Conservation (phyloP, 2,113 vertebrate species). For the Paramormyrops kingsleyae region DNA sequence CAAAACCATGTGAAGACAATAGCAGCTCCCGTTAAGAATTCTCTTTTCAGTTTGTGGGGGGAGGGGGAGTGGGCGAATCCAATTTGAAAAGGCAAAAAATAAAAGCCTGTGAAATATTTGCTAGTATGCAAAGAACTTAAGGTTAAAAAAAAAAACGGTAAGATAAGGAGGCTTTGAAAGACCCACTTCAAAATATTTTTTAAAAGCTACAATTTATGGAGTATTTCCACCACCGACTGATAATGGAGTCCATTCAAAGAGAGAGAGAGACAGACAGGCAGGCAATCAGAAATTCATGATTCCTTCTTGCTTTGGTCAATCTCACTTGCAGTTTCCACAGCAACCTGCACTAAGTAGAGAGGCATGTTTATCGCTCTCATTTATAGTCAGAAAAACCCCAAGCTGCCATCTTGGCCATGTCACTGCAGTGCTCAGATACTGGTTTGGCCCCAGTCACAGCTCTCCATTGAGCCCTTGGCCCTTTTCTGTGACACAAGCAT, state of each 20-base stretch:
- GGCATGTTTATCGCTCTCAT: background rate
- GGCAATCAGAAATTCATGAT: background rate
- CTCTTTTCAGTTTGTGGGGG: background rate
- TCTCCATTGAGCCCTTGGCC: background rate
- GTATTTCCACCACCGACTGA: background rate
- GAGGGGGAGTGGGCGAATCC: background rate
- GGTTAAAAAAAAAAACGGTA: background rate
- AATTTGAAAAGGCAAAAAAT: background rate
- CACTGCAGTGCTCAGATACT: background rate
- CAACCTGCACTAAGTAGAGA: background rate
- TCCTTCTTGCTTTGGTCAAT: slow-evolving; percentile 11
- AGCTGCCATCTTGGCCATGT: background rate
- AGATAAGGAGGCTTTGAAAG: background rate
- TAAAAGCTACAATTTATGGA: slow-evolving; percentile 16
- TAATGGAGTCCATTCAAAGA: slow-evolving; percentile 12
- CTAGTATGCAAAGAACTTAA: background rate
- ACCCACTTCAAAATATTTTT: slow-evolving; percentile 12
- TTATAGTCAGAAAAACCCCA: background rate
- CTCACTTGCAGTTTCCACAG: background rate
- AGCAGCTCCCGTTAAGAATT: background rate
- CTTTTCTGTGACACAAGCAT: background rate
- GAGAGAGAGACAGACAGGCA: background rate
- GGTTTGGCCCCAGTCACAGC: background rate
- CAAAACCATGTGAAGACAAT: background rate
- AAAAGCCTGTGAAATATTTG: background rate